A percentile compares a stretch with the other conserved stretches of the same genome.
phyloP scores from a whole-genome alignment of 2,113 vertebrate genomes.

The Carollia perspicillata region DNA sequence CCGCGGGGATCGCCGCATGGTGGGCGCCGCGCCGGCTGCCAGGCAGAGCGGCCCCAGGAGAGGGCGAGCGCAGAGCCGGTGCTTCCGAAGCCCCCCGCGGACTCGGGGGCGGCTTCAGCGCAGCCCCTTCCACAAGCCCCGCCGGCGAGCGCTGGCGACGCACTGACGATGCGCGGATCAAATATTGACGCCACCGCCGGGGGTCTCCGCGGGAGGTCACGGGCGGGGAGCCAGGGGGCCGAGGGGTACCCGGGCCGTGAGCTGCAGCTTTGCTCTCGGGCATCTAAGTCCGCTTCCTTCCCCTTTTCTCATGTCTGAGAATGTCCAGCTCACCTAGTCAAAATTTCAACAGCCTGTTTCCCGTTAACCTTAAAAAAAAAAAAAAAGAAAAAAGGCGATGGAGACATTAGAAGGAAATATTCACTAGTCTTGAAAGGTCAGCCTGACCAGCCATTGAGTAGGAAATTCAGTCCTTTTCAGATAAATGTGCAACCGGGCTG shows the following conservation, averaged over 20 bases:
- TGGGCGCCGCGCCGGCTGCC: background rate
- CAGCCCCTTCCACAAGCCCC: background rate
- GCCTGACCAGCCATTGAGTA: background rate
- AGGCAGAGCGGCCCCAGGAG: background rate
- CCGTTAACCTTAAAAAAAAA: background rate
- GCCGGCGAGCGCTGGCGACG: background rate
- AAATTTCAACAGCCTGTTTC: background rate
- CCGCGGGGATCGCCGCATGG: conserved; percentile 46
- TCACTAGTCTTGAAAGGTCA: background rate
- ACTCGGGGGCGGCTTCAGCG: background rate
- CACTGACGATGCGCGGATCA: background rate
- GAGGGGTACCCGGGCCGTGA: background rate
- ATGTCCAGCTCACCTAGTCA: background rate
- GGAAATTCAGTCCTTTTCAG: background rate
- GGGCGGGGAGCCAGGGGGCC: background rate
- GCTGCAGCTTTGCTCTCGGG: background rate
- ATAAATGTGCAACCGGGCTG: background rate
- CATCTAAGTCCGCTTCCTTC: background rate
- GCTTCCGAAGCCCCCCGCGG: background rate
- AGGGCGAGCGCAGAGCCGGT: background rate
- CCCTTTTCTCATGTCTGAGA: background rate
- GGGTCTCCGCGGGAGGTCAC: conserved; percentile 48
- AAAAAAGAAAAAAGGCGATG: background rate
- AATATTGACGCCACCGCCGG: background rate
- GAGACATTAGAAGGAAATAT: background rate